These are phyloP conservation scores for Leptoclinus maculatus DNA, from an alignment of 2,797 vertebrate species.

Conservation along the genomic window DNA sequence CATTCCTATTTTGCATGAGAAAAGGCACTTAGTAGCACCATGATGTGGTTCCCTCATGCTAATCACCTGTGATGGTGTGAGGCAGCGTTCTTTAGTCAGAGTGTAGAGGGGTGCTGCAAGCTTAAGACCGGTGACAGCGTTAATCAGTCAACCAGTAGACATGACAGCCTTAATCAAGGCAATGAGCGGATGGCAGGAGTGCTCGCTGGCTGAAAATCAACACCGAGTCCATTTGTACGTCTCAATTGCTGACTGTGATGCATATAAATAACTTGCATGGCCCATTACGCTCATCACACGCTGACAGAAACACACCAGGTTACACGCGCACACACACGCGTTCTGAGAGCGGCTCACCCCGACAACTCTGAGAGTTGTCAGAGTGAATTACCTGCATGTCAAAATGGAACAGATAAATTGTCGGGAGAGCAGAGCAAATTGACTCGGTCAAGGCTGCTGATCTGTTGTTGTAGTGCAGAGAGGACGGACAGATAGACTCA, in stretches of 20 bases:
- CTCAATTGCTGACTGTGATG: constrained; percentile 65
- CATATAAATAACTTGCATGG: constrained; percentile 72
- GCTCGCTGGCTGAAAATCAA: constrained; percentile 62
- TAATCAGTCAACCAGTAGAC: constrained; percentile 72
- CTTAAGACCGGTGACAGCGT: constrained; percentile 51
- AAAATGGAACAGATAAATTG: constrained; percentile 74
- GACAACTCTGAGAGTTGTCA: constrained; percentile 61
- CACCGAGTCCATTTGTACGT: constrained; percentile 66
- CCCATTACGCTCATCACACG: constrained; percentile 70
- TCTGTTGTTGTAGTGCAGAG: constrained; percentile 70
- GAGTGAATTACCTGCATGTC: constrained; percentile 76
- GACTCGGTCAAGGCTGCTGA: constrained; percentile 77
- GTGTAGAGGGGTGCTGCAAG: constrained; percentile 32
- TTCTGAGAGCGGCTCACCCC: constrained; percentile 16
- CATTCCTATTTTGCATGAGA: constrained; percentile 50
- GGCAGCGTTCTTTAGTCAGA: constrained; percentile 21
- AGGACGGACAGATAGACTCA: constrained; percentile 18
- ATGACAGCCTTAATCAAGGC: constrained; percentile 72
- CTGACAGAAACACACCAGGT: constrained; percentile 54
- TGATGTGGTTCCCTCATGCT: constrained; percentile 46
- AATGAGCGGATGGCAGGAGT: constrained; percentile 50
- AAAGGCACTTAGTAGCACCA: constrained; percentile 37
- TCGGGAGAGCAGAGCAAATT: constrained; percentile 74
- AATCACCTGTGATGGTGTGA: constrained; percentile 51
- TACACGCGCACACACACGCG: constrained; percentile 22